These are phyloP conservation scores for Peucedramus taeniatus DNA, from an alignment of 2,113 vertebrate species.

Conservation along the genomic window DNA sequence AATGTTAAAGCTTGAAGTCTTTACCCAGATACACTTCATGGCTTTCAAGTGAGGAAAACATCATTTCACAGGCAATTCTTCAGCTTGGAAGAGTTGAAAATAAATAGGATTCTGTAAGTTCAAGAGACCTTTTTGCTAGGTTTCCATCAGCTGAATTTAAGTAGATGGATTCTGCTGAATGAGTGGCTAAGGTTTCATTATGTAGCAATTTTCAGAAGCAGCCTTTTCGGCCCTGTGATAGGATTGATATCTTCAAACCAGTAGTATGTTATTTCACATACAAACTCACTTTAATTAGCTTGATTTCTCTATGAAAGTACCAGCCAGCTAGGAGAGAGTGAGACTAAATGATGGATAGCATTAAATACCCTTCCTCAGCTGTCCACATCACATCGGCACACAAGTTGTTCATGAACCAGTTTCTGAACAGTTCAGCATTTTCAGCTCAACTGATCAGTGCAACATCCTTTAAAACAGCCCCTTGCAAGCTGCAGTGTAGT, in stretches of 20 bases:
- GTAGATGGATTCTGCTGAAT: background rate
- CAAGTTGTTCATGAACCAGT: background rate
- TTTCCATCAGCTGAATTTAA: background rate
- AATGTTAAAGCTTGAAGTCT: background rate
- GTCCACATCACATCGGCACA: accelerated
- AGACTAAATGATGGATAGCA: background rate
- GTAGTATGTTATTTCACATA: background rate
- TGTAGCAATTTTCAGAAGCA: background rate
- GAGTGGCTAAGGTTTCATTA: background rate
- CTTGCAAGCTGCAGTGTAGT: background rate
- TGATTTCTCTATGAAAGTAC: background rate
- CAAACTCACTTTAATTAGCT: background rate
- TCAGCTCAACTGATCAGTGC: background rate
- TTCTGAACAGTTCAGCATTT: background rate
- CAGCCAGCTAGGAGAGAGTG: background rate
- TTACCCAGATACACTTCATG: background rate
- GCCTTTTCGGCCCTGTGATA: background rate
- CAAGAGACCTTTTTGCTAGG: background rate
- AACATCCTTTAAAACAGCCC: background rate
- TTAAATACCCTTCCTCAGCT: background rate
- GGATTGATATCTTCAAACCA: background rate
- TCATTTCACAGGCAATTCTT: background rate
- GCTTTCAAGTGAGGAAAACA: background rate
- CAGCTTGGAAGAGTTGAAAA: background rate
- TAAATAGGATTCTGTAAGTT: background rate